Base-by-base conservation (phyloP, 2,888 invertebrate genomes). In the Argynnis bischoffii region DNA sequence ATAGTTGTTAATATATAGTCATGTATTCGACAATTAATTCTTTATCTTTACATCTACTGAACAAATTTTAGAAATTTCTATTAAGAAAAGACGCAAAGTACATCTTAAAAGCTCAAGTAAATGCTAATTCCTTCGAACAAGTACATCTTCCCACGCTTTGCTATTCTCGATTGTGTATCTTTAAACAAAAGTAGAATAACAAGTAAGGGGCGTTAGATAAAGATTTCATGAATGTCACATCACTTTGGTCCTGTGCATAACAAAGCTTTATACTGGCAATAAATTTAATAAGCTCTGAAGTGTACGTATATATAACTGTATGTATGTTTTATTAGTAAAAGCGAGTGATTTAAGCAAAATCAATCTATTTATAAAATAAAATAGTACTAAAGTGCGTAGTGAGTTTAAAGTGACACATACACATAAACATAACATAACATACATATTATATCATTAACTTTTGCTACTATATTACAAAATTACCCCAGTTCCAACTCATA, bases 171-270 rank as follows among this genome's bases (percentile, higher is more conserved):
- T 35, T 16, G n/a, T 54, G 16, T 57, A 56, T 35, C 67, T 55
- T 57, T 21, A 54, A 53, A 54, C 67, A 63, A 57, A 63, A 67
- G 47, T n/a, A 47, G 63, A 67, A 67, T 63, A 63, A 54, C 53
- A 67, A 67, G 63, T 63, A 54, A 47, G 35, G 57, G 53, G 35
- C 31, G 31, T 16, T 67, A 57, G 54, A 63, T 56, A 53, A 63
- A 56, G 55, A 55, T 67, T 67, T 47, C 47, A 16, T 31, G 26
- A 18, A 47, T 21, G 57, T 57, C 57, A 57, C 51, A 14, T 54
- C 18, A 35, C 61, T 31, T 51, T 35, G 16, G 51, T 18, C 21
- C 16, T 21, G 21, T 54, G 54, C 54, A 54, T 54, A 21, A 14
- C 13, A 16, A 54, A 21, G 13, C 35, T 41, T 21, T 4, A 15